These are phyloP conservation scores for Busseola fusca DNA, from an alignment of 2,888 invertebrate genomes.

Conservation along the genomic window DNA sequence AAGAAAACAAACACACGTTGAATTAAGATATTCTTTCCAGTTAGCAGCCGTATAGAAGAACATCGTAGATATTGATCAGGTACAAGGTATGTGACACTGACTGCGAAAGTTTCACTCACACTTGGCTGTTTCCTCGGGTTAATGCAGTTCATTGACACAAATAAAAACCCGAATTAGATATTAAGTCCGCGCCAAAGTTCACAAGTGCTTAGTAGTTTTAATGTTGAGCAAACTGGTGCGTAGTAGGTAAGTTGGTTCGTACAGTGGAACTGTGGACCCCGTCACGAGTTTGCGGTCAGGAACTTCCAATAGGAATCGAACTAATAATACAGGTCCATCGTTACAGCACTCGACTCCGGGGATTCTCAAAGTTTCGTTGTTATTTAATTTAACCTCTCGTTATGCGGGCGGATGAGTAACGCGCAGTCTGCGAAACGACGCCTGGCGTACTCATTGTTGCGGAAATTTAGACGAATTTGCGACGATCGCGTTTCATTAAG, in stretches of 20 bases:
- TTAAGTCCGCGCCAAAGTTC: constrained; percentile 31
- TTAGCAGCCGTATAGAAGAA: constrained; percentile 11
- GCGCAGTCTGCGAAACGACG: constrained; percentile 78
- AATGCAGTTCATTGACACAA: constrained; percentile 49
- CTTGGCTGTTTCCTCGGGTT: constrained; percentile 28
- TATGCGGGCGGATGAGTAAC: constrained; percentile 81
- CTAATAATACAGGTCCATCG: constrained; percentile 73
- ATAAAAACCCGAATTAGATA: constrained; percentile 47
- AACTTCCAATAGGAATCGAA: constrained; percentile 80
- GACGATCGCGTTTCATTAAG: constrained; percentile 86
- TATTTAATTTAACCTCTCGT: constrained; percentile 87
- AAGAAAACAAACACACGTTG: constrained; percentile 18
- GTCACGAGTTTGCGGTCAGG: constrained; percentile 78
- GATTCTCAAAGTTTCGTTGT: constrained; percentile 81
- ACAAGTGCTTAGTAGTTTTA: constrained; percentile 39
- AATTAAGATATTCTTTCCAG: constrained; percentile 9
- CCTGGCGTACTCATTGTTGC: constrained; percentile 81
- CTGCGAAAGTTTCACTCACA: constrained; percentile 28
- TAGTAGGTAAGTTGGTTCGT: constrained; percentile 35
- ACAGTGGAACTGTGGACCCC: constrained; percentile 56
- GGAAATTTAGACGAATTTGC: constrained; percentile 86
- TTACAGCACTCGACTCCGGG: constrained; percentile 65
- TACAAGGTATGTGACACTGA: constrained; percentile 15
- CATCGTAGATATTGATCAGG: constrained; percentile 33
- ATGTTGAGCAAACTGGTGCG: constrained; percentile 39